Percentiles rank a stretch among this genome's conserved stretches.
phyloP scores from a whole-genome alignment of 2,888 invertebrate genomes.

The Furcula furcula region DNA sequence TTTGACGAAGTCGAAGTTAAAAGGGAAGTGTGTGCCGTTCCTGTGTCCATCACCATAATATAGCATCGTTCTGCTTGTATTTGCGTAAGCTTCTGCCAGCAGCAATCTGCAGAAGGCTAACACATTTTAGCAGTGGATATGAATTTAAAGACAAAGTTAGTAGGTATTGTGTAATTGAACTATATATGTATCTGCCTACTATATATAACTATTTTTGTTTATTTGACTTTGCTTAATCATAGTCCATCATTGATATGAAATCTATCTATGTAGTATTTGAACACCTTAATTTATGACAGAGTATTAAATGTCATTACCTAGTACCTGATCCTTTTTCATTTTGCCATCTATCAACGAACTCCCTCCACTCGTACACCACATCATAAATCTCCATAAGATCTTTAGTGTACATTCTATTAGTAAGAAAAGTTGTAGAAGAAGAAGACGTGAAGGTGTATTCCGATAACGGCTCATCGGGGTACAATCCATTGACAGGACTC shows the following conservation, averaged over 20 bases:
- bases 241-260: too few relatives aligned
- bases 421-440: conserved; percentile 80
- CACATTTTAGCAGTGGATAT: too few relatives aligned
- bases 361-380: conserved; percentile 80
- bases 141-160: too few relatives aligned
- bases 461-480: conserved; percentile 78
- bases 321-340: conserved; percentile 59
- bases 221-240: too few relatives aligned
- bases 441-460: conserved; percentile 68
- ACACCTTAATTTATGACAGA: too few relatives aligned
- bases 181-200: too few relatives aligned
- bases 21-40: conserved; percentile 83
- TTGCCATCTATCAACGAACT: conserved; percentile 74
- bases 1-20: conserved; percentile 84
- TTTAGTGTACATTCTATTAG: conserved; percentile 83
- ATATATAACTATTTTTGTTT: too few relatives aligned
- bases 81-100: conserved; percentile 83
- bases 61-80: conserved; percentile 76
- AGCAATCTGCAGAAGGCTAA: conserved; percentile 79
- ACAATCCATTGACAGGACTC: conserved; percentile 52
- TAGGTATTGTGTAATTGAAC: too few relatives aligned
- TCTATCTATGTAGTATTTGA: too few relatives aligned
- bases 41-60: conserved; percentile 80
- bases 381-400: conserved; percentile 82
- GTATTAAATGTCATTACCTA: conserved; percentile 62